These are phyloP conservation scores for Aplodontia rufa DNA, from an alignment of 2,113 vertebrate genomes.

Conservation along the genomic window DNA sequence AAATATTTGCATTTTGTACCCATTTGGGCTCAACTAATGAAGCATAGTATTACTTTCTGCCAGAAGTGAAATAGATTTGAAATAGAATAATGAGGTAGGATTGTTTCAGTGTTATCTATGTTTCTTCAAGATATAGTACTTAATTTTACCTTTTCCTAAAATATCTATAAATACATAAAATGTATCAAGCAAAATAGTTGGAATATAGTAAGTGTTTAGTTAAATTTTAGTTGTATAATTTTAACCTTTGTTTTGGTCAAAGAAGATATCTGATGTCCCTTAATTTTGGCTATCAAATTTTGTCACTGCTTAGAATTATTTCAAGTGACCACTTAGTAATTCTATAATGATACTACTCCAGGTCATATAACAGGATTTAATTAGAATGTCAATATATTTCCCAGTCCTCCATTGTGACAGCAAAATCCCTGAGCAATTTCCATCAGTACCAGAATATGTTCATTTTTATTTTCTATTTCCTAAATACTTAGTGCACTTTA, in stretches of 20 bases:
- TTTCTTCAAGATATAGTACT: background rate
- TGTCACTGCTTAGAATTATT: background rate
- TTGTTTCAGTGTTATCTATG: background rate
- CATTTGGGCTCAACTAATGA: background rate
- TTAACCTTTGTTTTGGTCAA: background rate
- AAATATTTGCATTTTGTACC: background rate
- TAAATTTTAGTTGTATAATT: background rate
- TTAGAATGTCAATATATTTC: background rate
- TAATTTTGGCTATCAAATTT: background rate
- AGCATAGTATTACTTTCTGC: background rate
- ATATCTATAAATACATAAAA: background rate
- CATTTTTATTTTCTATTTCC: constrained; percentile 23
- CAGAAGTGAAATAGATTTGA: background rate
- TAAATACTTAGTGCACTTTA: background rate
- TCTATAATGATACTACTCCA: background rate
- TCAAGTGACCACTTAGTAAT: background rate
- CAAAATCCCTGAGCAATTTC: background rate
- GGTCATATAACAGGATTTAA: background rate
- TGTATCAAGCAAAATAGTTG: background rate
- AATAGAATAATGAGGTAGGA: background rate
- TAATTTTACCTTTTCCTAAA: background rate
- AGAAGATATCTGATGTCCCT: background rate
- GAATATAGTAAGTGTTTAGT: background rate
- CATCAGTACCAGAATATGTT: background rate
- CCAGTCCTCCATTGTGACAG: background rate